Percentiles rank a stretch among this genome's conserved stretches.
Evolutionary conservation across 2,113 vertebrate species (phyloP).

Genomic region (Choloepus hoffmanni): DNA sequence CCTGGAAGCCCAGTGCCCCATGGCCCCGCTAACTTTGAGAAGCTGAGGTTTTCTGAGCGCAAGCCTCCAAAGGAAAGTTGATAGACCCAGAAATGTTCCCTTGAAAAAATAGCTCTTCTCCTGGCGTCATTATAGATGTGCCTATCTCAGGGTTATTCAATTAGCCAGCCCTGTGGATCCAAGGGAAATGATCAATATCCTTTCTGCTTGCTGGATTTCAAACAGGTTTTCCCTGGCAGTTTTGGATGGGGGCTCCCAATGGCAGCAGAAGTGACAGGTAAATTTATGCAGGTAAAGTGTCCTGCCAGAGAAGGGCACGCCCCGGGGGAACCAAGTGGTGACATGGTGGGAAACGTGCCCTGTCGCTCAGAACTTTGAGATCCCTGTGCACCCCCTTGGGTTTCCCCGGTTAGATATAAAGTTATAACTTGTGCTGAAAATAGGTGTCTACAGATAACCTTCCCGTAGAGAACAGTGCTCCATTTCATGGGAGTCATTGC

Average conservation of each 20-base stretch:
- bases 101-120: not conserved
- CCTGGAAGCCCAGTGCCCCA: not conserved
- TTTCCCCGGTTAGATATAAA: not conserved
- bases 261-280: not conserved
- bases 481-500: rapidly evolving
- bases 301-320: not conserved
- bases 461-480: rapidly evolving
- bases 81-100: not conserved
- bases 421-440: rapidly evolving
- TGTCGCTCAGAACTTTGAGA: not conserved
- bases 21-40: not conserved
- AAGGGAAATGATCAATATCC: rapidly evolving
- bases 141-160: not conserved
- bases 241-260: not conserved
- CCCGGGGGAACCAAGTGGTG: not conserved
- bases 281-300: not conserved
- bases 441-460: not conserved
- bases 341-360: not conserved
- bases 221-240: not conserved
- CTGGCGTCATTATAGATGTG: not conserved
- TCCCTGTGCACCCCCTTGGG: rapidly evolving
- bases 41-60: not conserved
- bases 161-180: not conserved
- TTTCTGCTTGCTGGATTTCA: not conserved
- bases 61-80: not conserved